Conservation (phyloP, 1,140 invertebrate species). For the Elysia chlorotica region DNA sequence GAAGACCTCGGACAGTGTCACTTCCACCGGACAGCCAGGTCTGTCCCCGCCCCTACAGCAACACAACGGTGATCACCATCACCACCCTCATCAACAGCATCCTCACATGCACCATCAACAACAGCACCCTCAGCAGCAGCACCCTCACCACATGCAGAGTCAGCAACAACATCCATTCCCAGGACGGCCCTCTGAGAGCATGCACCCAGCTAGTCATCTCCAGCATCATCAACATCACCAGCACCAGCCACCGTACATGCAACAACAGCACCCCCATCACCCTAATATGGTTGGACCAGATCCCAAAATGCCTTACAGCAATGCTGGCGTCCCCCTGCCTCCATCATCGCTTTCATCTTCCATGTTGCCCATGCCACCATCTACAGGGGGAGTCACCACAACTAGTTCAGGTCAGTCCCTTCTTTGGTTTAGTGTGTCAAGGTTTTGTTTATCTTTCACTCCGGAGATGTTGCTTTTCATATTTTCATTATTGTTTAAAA, state of each 20-base stretch:
- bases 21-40: conserved; percentile 16
- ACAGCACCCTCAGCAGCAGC: conserved; percentile 16
- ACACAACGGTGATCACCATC: conserved; percentile 8
- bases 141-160: conserved; percentile 29
- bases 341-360: conserved; percentile 13
- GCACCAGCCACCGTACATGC: conserved; percentile 14
- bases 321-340: conserved; percentile 18
- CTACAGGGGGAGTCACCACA: conserved; percentile 7
- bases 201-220: conserved; percentile 9
- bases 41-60: conserved; percentile 10
- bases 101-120: conserved; percentile 10
- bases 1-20: conserved; percentile 24
- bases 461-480: no score
- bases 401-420: no score
- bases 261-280: conserved; percentile 26
- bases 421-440: no score
- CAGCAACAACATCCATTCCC: no score
- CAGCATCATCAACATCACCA: neutral
- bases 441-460: no score
- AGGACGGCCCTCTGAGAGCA: conserved; percentile 25
- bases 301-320: conserved; percentile 25
- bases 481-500: no score
- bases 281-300: conserved; percentile 17
- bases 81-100: neutral
- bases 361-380: conserved; percentile 20